Conservation (phyloP, 2,113 vertebrate species). For the Puffinus mauretanicus region DNA sequence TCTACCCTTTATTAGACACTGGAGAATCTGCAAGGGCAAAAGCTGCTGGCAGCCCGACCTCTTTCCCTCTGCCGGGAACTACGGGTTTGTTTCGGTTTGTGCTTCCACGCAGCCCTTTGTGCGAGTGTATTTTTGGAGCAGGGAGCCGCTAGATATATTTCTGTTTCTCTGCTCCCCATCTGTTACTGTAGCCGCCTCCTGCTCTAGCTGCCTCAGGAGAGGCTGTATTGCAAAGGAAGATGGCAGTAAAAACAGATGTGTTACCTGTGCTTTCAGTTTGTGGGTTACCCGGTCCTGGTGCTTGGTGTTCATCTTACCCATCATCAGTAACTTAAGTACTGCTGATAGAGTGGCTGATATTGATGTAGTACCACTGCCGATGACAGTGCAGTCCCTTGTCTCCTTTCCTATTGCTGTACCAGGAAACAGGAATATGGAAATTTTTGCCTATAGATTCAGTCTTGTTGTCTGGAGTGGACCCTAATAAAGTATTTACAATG, state of each 20-base stretch:
- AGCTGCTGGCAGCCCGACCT: not conserved
- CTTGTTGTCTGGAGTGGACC: not conserved
- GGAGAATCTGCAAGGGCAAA: not conserved
- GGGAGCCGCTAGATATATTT: not conserved
- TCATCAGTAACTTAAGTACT: not conserved
- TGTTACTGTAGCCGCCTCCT: not conserved
- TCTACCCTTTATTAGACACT: not conserved
- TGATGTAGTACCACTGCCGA: not conserved
- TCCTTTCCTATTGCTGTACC: not conserved
- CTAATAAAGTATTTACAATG: not conserved
- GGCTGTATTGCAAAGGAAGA: not conserved
- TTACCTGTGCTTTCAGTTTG: not conserved
- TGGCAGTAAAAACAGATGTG: not conserved
- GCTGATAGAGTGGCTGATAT: rapidly evolving
- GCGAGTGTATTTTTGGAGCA: not conserved
- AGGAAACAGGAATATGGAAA: not conserved
- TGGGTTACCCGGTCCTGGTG: not conserved
- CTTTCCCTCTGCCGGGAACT: not conserved
- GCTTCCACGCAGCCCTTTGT: not conserved
- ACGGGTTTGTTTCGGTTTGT: not conserved
- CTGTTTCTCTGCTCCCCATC: conserved; percentile 2
- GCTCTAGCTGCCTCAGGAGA: not conserved
- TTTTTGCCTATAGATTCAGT: not conserved
- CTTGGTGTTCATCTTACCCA: not conserved
- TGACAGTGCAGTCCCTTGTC: not conserved